Evolutionary conservation across 2,797 vertebrate species (phyloP).

Genomic region (Odontamblyopus lacepedii): DNA sequence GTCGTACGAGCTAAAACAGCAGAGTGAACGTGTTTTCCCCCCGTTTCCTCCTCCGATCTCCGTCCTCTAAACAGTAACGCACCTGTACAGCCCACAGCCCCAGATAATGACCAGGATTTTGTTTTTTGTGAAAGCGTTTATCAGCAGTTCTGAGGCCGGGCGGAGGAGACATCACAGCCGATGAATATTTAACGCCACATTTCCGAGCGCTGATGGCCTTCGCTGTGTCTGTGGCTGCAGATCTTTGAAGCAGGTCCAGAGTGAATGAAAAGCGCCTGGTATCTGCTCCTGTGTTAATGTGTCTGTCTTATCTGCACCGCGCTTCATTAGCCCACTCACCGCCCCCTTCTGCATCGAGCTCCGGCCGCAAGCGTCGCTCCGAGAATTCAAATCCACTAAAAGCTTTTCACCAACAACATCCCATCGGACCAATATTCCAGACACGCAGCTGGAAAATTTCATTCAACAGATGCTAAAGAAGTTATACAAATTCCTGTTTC

Average conservation of each 20-base stretch:
- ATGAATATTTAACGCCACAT: slow-evolving; percentile 58
- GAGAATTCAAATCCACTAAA: slow-evolving; percentile 29
- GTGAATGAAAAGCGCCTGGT: slow-evolving; percentile 55
- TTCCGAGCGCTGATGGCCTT: slow-evolving; percentile 55
- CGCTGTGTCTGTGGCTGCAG: slow-evolving; percentile 34
- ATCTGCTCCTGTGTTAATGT: slow-evolving; percentile 52
- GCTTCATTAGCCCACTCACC: slow-evolving; percentile 51
- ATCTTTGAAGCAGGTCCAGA: slow-evolving; percentile 46
- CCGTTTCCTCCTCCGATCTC: too few species aligned
- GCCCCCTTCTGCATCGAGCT: slow-evolving; percentile 32
- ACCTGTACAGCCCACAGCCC: slow-evolving; percentile 1
- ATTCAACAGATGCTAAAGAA: not conserved
- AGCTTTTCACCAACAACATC: not conserved
- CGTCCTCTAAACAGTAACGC: not conserved
- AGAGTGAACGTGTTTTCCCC: too few species aligned
- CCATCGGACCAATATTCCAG: not conserved
- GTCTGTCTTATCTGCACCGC: slow-evolving; percentile 36
- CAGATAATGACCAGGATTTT: slow-evolving; percentile 33
- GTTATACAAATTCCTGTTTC: not conserved
- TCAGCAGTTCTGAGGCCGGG: slow-evolving; percentile 20
- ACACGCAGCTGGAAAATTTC: not conserved
- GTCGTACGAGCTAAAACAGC: too few species aligned
- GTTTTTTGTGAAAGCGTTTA: slow-evolving; percentile 12
- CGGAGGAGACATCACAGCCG: slow-evolving; percentile 38
- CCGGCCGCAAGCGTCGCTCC: slow-evolving; percentile 21